Percentiles rank a stretch among this genome's conserved stretches.
Evolutionary conservation across 2,888 invertebrate genomes (phyloP).

Genomic region (Desoria tigrina): DNA sequence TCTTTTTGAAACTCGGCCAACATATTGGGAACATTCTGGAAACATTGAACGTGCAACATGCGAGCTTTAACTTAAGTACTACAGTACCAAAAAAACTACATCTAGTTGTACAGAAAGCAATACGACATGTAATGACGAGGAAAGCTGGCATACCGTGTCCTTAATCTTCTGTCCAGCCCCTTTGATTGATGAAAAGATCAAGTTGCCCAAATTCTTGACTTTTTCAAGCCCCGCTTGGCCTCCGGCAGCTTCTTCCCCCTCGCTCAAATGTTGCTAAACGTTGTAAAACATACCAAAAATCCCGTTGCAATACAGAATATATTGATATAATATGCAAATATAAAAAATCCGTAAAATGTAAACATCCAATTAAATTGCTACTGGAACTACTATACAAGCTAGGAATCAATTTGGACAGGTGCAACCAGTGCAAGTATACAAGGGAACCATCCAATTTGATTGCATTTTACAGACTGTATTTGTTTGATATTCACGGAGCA

Average conservation of each 20-base stretch:
- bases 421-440: too few species aligned
- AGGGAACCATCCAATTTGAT: too few species aligned
- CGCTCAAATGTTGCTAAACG: constrained; percentile 17
- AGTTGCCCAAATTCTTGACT: constrained; percentile 86
- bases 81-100: constrained; percentile 54
- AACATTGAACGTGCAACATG: constrained; percentile 1
- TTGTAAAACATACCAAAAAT: not conserved
- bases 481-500: too few species aligned
- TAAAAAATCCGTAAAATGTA: too few species aligned
- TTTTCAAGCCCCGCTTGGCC: constrained; percentile 40
- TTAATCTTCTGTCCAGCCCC: constrained; percentile 91
- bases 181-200: constrained; percentile 92
- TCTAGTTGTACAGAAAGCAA: constrained; percentile 3
- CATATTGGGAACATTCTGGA: constrained; percentile 64
- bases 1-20: constrained; percentile 96
- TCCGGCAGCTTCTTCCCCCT: constrained; percentile 42
- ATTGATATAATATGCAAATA: too few species aligned
- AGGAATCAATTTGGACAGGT: too few species aligned
- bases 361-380: too few species aligned
- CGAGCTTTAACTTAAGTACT: constrained; percentile 64
- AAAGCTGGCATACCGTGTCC: constrained; percentile 65
- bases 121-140: not conserved
- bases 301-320: not conserved
- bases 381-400: too few species aligned
- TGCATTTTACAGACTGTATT: too few species aligned